Conservation (phyloP, 2,113 vertebrate genomes). For the Irena cyanogastra region DNA sequence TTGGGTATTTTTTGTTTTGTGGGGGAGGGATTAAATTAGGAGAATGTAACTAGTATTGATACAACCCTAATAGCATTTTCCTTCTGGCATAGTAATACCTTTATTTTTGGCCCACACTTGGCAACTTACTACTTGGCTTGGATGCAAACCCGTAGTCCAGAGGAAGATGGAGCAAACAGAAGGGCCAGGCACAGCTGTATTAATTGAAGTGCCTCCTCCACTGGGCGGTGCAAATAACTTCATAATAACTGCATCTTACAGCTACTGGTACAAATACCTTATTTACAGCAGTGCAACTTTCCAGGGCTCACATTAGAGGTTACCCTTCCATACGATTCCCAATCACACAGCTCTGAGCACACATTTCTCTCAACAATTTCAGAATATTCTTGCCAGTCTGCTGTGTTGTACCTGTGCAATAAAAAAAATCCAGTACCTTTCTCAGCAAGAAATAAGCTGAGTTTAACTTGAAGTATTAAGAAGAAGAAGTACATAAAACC, state of each 20-base stretch:
- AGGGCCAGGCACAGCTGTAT: not conserved
- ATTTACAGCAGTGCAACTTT: not conserved
- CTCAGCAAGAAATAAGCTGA: not conserved
- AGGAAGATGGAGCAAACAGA: not conserved
- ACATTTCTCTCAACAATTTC: not conserved
- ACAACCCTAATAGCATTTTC: not conserved
- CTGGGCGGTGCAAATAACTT: not conserved
- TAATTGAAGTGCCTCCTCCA: not conserved
- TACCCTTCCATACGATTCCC: not conserved
- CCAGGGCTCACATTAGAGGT: not conserved
- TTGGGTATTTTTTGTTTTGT: not conserved
- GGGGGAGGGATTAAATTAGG: not conserved
- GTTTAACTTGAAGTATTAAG: not conserved
- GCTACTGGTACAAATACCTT: not conserved
- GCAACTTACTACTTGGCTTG: not conserved
- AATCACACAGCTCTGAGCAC: not conserved
- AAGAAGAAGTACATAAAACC: not conserved
- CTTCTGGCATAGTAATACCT: not conserved
- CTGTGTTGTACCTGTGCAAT: not conserved
- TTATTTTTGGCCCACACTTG: not conserved
- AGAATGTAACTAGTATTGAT: not conserved
- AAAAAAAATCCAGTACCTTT: not conserved
- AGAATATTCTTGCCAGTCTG: not conserved
- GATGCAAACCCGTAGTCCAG: not conserved
- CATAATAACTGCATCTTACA: not conserved